Conservation (phyloP, 2,113 vertebrate genomes). For the Antechinus stuartii region DNA sequence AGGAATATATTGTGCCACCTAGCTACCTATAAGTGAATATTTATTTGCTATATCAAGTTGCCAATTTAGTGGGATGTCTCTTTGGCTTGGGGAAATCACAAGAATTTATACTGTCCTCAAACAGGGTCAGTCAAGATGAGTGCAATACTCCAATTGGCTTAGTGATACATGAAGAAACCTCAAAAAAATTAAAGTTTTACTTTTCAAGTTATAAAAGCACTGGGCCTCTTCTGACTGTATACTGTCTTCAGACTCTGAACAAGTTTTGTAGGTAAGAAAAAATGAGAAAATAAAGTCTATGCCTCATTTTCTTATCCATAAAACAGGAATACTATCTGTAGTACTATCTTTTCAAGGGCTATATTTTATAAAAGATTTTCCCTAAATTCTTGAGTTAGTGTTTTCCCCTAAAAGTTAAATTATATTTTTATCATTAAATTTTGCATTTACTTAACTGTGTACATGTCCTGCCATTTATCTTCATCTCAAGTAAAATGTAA, state of each 20-base stretch:
- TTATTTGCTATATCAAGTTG: neutral
- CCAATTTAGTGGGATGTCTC: neutral
- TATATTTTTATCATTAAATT: no score
- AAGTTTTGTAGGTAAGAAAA: neutral
- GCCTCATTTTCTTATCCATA: neutral
- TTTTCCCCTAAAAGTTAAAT: no score
- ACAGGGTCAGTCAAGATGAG: neutral
- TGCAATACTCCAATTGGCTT: neutral
- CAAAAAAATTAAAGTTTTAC: neutral
- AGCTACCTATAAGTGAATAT: neutral
- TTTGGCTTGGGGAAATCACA: neutral
- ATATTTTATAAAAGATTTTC: no score
- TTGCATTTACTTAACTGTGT: no score
- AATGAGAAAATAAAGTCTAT: neutral
- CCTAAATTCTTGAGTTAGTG: no score
- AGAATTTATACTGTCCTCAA: neutral
- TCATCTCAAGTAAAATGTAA: no score
- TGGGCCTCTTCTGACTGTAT: neutral
- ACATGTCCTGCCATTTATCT: no score
- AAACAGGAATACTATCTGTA: neutral
- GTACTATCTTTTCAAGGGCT: neutral
- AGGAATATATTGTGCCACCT: neutral
- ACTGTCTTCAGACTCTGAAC: neutral
- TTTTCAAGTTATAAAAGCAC: neutral
- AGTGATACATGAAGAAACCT: neutral